Evolutionary conservation across 2,113 vertebrate species (phyloP), one percentile per base, ranked within the genome.

Genomic region (Mionectes macconnelli): DNA sequence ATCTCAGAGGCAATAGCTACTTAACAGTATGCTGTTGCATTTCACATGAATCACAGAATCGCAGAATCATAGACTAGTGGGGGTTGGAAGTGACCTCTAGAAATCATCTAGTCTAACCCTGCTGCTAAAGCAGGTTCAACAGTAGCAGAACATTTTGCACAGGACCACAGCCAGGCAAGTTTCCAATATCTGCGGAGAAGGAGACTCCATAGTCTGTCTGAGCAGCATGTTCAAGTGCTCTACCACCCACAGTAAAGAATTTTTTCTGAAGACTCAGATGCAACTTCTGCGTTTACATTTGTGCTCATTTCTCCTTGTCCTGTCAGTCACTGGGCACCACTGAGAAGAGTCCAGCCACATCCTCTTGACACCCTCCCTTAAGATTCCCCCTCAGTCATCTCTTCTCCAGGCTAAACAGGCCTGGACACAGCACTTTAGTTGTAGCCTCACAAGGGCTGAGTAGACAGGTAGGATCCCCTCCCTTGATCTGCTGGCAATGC

Each of bases 211-310:
- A 14, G 8, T 25, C 40, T 40, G 24, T 60, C 24, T 68, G 28
- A 25, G 11, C 13, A 75, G 10, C 8, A 8, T 35, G 21, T 35
- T 60, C 1, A 0, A 62, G 53, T 47, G 17, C 4, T 40, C 16
- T 60, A 24, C 35, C 13, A 27, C 24, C 2, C 14, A 66, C 5
- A 25, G 6, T 33, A 57, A 74, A 5, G 5, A 8, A 12, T 50
- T 35, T 35, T 27, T 6, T 1, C 15, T 16, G 5, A 7, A 23
- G 20, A 89, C n/a, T 82, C 52, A 39, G 22, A 21, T 53, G 20
- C 13, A 60, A 68, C 8, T 47, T 60, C 11, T 68, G 10, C 60
- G 16, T 35, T 82, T 68, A 45, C 13, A 12, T 68, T 31, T 60
- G 28, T 40, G 27, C 16, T 8, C 24, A 3, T 45, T 68, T 75